These are phyloP conservation scores for Spongia lamella DNA, from an alignment of 37 sponge, comb jelly and placozoan genomes.

Conservation along the genomic window DNA sequence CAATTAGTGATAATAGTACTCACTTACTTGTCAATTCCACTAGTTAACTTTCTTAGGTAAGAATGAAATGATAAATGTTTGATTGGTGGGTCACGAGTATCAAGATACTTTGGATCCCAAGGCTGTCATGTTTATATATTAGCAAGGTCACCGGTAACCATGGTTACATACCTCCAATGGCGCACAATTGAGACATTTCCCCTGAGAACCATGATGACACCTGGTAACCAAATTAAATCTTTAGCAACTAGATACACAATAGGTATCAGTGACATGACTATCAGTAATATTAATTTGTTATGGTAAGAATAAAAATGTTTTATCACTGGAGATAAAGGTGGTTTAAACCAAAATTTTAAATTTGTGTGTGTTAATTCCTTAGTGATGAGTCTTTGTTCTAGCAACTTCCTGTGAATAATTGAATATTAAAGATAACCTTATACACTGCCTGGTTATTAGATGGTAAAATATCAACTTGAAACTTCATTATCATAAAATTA, in stretches of 20 bases:
- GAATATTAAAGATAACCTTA: too few species aligned
- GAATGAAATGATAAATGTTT: conserved; percentile 92
- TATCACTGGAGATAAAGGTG: too few species aligned
- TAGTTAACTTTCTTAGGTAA: conserved; percentile 79
- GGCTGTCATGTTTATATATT: conserved; percentile 46
- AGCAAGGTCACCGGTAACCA: neutral
- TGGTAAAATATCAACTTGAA: too few species aligned
- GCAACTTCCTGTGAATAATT: too few species aligned
- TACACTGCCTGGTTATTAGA: too few species aligned
- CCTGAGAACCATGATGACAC: conserved; percentile 83
- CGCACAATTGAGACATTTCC: conserved; percentile 88
- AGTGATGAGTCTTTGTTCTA: too few species aligned
- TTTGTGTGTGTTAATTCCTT: too few species aligned
- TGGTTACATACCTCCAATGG: conserved; percentile 67
- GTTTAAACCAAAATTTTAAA: too few species aligned
- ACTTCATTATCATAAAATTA: too few species aligned
- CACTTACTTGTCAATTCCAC: conserved; percentile 87
- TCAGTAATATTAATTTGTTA: too few species aligned
- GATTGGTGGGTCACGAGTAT: conserved; percentile 82
- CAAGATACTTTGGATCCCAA: conserved; percentile 71
- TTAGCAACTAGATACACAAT: neutral
- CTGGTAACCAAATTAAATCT: conserved; percentile 7
- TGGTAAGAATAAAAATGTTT: too few species aligned
- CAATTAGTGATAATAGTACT: neutral
- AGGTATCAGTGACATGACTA: neutral